phyloP scores from a whole-genome alignment of 2,113 vertebrate species.

The Aspidoscelis tigris region DNA sequence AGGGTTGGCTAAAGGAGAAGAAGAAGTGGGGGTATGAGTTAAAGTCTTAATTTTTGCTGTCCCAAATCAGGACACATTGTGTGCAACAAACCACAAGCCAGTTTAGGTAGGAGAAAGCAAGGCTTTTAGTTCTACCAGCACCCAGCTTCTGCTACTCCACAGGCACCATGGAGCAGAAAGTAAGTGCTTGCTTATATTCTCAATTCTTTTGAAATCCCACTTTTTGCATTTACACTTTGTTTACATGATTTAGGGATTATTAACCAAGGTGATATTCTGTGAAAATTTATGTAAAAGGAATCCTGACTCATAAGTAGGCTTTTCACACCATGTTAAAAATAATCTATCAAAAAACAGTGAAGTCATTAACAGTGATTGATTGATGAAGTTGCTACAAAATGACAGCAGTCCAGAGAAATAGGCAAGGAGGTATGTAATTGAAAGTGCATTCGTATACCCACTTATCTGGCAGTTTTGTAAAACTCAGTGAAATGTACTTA shows the following conservation, averaged over 20 bases:
- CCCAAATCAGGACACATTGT: too few relatives aligned
- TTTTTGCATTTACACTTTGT: neutral
- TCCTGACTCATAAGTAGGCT: neutral
- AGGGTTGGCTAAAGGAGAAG: neutral
- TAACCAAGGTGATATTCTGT: neutral
- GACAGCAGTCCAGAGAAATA: neutral
- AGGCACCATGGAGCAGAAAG: neutral
- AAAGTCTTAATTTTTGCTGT: too few relatives aligned
- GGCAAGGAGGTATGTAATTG: neutral
- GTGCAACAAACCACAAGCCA: too few relatives aligned
- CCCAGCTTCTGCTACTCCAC: too few relatives aligned
- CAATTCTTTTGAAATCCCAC: neutral
- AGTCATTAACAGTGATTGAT: neutral
- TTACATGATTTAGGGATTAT: constrained; percentile 1
- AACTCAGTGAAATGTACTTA: neutral
- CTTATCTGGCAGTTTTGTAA: neutral
- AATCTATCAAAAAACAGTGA: neutral
- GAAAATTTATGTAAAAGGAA: neutral
- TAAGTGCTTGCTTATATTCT: constrained; percentile 24
- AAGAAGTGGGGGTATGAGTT: neutral
- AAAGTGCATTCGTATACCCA: neutral
- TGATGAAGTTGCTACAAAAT: neutral
- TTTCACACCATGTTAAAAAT: neutral
- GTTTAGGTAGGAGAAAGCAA: too few relatives aligned
- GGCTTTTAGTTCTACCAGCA: too few relatives aligned